phyloP scores from a whole-genome alignment of 2,888 invertebrate genomes.

The Argyra leucocephala region DNA sequence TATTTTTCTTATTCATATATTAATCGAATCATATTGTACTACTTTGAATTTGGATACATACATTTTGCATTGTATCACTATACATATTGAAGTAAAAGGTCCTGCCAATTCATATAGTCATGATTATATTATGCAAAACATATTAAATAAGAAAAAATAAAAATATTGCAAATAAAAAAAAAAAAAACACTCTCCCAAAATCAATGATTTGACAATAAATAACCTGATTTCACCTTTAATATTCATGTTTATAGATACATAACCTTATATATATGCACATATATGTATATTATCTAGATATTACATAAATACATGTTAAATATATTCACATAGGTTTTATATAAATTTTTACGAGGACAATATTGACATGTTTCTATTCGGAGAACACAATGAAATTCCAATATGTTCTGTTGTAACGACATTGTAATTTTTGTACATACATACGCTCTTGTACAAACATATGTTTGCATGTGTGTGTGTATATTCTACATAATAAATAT shows the following conservation, averaged over 20 bases:
- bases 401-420: not conserved
- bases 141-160: not conserved
- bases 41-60: not conserved
- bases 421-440: not conserved
- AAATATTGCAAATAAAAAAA: not conserved
- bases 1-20: not conserved
- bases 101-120: not conserved
- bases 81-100: too few relatives aligned
- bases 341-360: not conserved
- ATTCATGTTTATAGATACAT: not conserved
- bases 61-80: not conserved
- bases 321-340: too few relatives aligned
- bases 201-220: constrained; percentile 6
- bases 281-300: too few relatives aligned
- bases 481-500: not conserved
- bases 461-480: not conserved
- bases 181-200: not conserved
- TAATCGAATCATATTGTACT: not conserved
- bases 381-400: not conserved
- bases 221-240: constrained; percentile 6
- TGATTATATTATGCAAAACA: constrained; percentile 2
- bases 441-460: too few relatives aligned
- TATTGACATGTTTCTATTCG: not conserved
- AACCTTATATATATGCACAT: too few relatives aligned
- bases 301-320: too few relatives aligned